Evolutionary conservation across 2,113 vertebrate genomes (phyloP).

Genomic region (Picathartes gymnocephalus): DNA sequence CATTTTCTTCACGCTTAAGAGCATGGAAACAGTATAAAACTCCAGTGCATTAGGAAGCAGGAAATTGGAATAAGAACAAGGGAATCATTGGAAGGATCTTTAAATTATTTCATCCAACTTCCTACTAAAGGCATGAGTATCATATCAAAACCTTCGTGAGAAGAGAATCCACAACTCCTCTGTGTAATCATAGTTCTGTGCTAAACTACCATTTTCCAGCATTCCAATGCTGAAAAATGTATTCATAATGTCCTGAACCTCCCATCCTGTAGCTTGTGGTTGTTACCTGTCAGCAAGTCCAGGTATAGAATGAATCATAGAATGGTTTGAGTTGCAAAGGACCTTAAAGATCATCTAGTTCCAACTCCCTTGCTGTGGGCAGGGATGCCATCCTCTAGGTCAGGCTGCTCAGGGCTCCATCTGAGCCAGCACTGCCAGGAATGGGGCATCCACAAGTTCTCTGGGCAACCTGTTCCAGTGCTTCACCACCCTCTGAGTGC

Average conservation of each 20-base stretch:
- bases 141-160: not conserved
- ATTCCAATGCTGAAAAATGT: not conserved
- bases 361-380: fast-evolving
- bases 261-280: not conserved
- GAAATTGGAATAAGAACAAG: not conserved
- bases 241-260: not conserved
- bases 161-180: not conserved
- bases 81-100: not conserved
- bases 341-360: not conserved
- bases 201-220: not conserved
- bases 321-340: not conserved
- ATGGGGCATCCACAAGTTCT: not conserved
- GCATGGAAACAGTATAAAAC: not conserved
- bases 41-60: not conserved
- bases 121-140: not conserved
- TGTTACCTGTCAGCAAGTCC: not conserved
- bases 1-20: not conserved
- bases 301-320: not conserved
- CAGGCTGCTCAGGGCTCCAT: not conserved
- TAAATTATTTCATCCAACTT: not conserved
- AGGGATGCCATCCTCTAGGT: not conserved
- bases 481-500: not conserved
- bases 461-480: not conserved
- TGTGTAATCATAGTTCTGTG: not conserved
- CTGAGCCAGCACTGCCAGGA: not conserved